A percentile compares a stretch with the other conserved stretches of the same genome.
phyloP scores from a whole-genome alignment of 2,113 vertebrate species.

The Peucedramus taeniatus region DNA sequence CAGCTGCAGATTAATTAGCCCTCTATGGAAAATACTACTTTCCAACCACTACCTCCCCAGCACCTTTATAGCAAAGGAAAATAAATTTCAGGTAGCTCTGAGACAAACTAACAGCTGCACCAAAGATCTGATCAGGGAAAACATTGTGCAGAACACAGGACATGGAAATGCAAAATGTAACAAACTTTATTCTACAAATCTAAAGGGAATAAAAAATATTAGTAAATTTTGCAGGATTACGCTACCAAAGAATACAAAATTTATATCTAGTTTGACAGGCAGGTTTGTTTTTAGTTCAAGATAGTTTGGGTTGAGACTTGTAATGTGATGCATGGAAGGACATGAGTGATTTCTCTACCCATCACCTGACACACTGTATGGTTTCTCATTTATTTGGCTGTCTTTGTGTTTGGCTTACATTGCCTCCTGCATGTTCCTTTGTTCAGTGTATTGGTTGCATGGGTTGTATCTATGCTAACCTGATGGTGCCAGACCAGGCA shows the following conservation, averaged over 20 bases:
- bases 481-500: not conserved
- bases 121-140: not conserved
- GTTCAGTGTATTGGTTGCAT: not conserved
- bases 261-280: not conserved
- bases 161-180: not conserved
- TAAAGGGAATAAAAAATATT: not conserved
- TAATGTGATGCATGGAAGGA: accelerated
- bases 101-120: not conserved
- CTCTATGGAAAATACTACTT: not conserved
- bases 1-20: not conserved
- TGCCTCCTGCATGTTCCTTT: not conserved
- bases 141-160: not conserved
- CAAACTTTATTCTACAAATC: not conserved
- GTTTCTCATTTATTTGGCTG: not conserved
- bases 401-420: not conserved
- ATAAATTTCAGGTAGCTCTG: not conserved
- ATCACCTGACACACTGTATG: not conserved
- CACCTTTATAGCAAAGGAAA: not conserved
- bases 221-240: not conserved
- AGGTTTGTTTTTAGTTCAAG: not conserved
- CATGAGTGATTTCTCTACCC: not conserved
- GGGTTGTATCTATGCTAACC: not conserved
- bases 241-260: not conserved
- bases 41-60: not conserved
- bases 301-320: not conserved